A percentile compares a stretch with the other conserved stretches of the same genome.
Conservation (phyloP, 2,113 vertebrate species). For the Prunella himalayana region DNA sequence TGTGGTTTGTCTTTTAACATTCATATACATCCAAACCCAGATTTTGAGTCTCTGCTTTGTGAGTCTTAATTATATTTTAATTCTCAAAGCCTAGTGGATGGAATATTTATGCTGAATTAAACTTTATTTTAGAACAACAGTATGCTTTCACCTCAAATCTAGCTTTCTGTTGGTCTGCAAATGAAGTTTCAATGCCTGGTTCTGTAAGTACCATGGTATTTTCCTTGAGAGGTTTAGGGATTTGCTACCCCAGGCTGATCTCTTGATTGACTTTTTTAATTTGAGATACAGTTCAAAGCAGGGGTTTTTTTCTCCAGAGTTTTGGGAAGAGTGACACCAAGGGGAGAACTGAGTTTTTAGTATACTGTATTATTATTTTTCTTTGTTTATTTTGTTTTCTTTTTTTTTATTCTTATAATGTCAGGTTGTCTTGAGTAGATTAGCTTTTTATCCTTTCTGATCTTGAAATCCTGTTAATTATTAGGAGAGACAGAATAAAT, state of each 20-base stretch:
- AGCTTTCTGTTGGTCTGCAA: neutral
- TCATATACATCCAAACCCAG: neutral
- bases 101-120: neutral
- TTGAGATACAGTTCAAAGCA: neutral
- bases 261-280: neutral
- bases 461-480: constrained; percentile 23
- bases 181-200: neutral
- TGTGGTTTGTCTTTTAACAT: neutral
- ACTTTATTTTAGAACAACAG: neutral
- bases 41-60: neutral
- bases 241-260: neutral
- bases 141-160: neutral
- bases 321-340: neutral
- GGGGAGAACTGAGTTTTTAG: neutral
- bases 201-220: neutral
- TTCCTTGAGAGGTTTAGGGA: neutral
- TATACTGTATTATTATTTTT: neutral
- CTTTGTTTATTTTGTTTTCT: neutral
- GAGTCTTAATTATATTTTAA: neutral
- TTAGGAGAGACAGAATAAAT: neutral
- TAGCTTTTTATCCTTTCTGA: constrained; percentile 8
- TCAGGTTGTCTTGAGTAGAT: neutral
- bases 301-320: fast-evolving
- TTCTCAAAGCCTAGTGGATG: neutral
- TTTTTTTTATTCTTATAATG: neutral